Evolutionary conservation across 2,888 invertebrate genomes (phyloP), one percentile per base, ranked within the genome.

Genomic region (Epirrhoe alternata): DNA sequence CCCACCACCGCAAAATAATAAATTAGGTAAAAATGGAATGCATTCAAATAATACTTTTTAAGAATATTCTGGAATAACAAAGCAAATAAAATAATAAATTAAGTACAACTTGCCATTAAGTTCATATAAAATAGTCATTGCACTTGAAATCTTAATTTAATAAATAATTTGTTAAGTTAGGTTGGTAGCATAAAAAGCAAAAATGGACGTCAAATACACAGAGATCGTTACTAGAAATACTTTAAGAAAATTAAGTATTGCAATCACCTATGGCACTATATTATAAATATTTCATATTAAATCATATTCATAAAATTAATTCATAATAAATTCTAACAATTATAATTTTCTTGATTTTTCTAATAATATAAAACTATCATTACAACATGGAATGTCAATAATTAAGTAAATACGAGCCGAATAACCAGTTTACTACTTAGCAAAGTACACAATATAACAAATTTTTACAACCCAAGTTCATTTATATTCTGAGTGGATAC

Each of bases 201-300:
- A 64, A 72, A 79, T 85, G 86, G 87, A 86, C 86, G 86, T 78
- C 69, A 79, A 70, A 24, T 51, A 59, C 24, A 60, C 69, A 71
- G 82, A 85, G 83, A 86, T 84, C 83, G 79, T 65, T 77, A 65
- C 70, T 75, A 76, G 73, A 75, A 59, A 76, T 75, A 74, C 75
- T 75, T 68, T 70, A 74, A 71, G 53, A 73, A 75, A 74, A 74
- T 62, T 57, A 74, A 75, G 72, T 75, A 75, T 71, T 71, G 74
- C 77, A 77, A 83, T 82, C 72, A 78, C 82, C 83, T 89, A 90
- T 90, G 90, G 90, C 90, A 90, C 89, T 89, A 87, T 71, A 81
- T 78, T 83, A 79, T 78, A 78, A 78, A 77, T 74, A 70, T 65
- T 64, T 70, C 54, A 70, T 67, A 64, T 24, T 67, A 67, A 68